Evolutionary conservation across 2,113 vertebrate species (phyloP), one percentile per base, ranked within the genome.

Genomic region (Gila orcuttii): DNA sequence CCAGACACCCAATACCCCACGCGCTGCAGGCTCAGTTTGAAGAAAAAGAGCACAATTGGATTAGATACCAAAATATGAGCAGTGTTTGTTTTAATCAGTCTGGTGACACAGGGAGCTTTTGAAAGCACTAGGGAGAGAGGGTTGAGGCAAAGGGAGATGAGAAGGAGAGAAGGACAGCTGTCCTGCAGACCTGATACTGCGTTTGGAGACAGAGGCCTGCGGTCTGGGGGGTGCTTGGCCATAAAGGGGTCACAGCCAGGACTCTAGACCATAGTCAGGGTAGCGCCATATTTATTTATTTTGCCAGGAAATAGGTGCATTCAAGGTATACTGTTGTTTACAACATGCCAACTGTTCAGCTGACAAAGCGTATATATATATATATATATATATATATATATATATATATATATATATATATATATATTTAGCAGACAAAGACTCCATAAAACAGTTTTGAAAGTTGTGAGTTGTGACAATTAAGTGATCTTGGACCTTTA

Each of bases 51-150:
- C 93, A 94, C 94, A 96, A 97, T 96, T 95, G 95, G 95, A 97
- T 97, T 97, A 96, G 95, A 95, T 96, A 96, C 92, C 94, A 96
- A 96, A 97, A 96, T 96, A 96, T 82, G 91, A 92, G 92, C 94
- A 88, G 90, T 97, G 96, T 97, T 97, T 96, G 94, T 95, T 96
- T 97, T 97, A 96, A 96, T 97, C 96, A 97, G 94, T 91, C 94
- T 93, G 92, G 93, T 96, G 96, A 96, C 96, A 96, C 87, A 93
- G 93, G 92, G 94, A 95, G 94, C 95, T 95, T 93, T 96, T 95
- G 92, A 94, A 94, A 95, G 93, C 89, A 87, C 86, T 15, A 86
- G 91, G 89, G 91, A 89, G 90, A 93, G 92, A 92, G 82, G 86
- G 85, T 85, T 85, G 90, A 91, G 89, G 87, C 90, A 88, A 89